Evolutionary conservation across 2,113 vertebrate species (phyloP), one percentile per base, ranked within the genome.

Genomic region (Paedocypris sp.): DNA sequence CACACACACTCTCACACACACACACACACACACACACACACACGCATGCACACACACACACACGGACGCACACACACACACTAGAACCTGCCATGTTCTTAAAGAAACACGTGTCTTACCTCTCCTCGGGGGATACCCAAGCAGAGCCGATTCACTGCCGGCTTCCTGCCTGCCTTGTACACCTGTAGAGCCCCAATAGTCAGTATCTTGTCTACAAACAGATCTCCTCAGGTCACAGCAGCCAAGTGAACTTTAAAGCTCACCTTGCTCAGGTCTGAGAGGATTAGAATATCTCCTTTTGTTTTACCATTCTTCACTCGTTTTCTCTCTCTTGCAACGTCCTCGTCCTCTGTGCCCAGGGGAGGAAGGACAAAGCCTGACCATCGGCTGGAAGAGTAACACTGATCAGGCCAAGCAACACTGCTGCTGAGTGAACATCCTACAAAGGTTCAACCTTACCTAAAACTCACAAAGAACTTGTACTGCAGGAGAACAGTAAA

Each of bases 401-500:
- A n/a, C 7, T 2, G 4, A 29, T 36, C 7, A 46, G n/a, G 28
- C 43, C 5, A 18, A 35, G 20, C 20, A 3, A 46, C 7, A 15
- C 16, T 36, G 13, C 43, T 16, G 9, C 20, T 3, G 16, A n/a
- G 25, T 61, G n/a, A 48, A 10, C 29, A 20, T 18, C 1, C 11
- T 16, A 3, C 16, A 19, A 29, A 11, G 25, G 20, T 22, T 7
- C 10, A 35, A 36, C 41, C 23, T 1, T 53, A 86, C 85, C 77
- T 83, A 19, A 71, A 75, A 51, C 49, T 68, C 49, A 85, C 67
- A 53, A 87, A 87, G 74, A 88, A 88, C 58, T 81, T 85, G 66
- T 88, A 88, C 68, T 88, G 84, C 50, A 88, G 77, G 9, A 88
- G 74, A 11, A 88, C 39, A 20, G 85, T 88, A 58, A 88, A 87